Base-by-base conservation (phyloP, 2,797 vertebrate genomes). In the Poeciliopsis paucimaculata region DNA sequence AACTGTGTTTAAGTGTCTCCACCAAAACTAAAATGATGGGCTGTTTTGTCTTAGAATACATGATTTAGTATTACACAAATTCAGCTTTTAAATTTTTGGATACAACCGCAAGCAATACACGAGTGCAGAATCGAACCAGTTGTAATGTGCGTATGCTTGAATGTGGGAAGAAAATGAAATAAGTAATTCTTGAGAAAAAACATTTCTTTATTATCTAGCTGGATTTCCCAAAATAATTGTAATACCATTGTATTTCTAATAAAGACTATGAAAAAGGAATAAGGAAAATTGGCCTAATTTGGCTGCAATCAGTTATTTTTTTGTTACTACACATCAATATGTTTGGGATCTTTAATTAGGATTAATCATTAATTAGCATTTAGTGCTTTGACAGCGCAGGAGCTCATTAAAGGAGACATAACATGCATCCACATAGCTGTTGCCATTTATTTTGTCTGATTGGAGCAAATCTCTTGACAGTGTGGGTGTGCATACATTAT, bases 371-470 rank as follows among this genome's bases (percentile, higher is more conserved):
- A 57, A 55, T 20, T 73, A 82, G 60, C 31, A 73, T 81, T 47
- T 60, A 64, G 43, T 73, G 23, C 36, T 80, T 71, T 79, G 18
- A 34, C 13, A 60, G 11, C 43, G 39, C 20, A 53, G 49, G 73
- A 77, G 51, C 72, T 79, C 20, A 83, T 62, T 76, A 72, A 72
- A 75, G 71, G 47, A 55, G 45, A 41, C n/a, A 60, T 23, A 39
- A 28, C 45, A 71, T 78, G 57, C 64, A 78, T 72, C 76, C 70
- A 82, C 76, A 72, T 78, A 72, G 64, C 31, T 23, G 31, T 73
- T 75, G 75, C 70, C 70, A 60, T 16, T 41, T 41, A 68, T 39
- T 68, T 68, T 0, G 4, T 68, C 53, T 13, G 23, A 88, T 80
- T 66, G 41, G 31, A 72, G n/a, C 20, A 51, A n/a, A 64, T 74